These are phyloP conservation scores for Danio aesculapii DNA, from an alignment of 2,797 vertebrate species.

Conservation along the genomic window DNA sequence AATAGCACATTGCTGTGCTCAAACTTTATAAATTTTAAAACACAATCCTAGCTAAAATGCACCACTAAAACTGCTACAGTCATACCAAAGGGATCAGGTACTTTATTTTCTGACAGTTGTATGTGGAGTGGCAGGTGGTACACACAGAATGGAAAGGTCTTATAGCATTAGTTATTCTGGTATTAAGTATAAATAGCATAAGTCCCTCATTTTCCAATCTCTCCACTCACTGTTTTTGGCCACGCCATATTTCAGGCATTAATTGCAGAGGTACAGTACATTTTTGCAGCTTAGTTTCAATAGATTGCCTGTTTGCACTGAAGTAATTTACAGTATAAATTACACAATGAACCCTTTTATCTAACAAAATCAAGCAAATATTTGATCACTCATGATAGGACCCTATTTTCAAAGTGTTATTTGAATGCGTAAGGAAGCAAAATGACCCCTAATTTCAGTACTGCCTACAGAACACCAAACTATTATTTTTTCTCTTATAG, in stretches of 20 bases:
- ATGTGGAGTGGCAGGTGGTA: too few relatives aligned
- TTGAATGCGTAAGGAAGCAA: not conserved
- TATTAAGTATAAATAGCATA: not conserved
- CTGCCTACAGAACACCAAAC: not conserved
- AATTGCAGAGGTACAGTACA: not conserved
- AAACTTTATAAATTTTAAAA: too few relatives aligned
- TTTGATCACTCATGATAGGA: not conserved
- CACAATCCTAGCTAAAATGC: not conserved
- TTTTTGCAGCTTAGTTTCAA: not conserved
- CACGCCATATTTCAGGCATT: not conserved
- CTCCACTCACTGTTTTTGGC: not conserved
- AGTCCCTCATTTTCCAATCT: not conserved
- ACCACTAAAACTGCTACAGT: not conserved
- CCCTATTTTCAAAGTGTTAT: not conserved
- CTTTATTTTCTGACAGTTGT: not conserved
- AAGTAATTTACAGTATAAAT: not conserved
- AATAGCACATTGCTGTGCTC: not conserved
- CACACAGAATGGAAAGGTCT: not conserved
- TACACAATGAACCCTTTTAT: not conserved
- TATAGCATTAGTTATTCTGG: not conserved
- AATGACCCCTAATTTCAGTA: not conserved
- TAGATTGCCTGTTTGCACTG: not conserved
- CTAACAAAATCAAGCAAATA: not conserved
- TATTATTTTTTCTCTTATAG: conserved; percentile 69
- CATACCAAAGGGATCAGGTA: not conserved